Evolutionary conservation across 2,888 invertebrate genomes (phyloP), one percentile per base, ranked within the genome.

Genomic region (Hypomecis punctinalis): DNA sequence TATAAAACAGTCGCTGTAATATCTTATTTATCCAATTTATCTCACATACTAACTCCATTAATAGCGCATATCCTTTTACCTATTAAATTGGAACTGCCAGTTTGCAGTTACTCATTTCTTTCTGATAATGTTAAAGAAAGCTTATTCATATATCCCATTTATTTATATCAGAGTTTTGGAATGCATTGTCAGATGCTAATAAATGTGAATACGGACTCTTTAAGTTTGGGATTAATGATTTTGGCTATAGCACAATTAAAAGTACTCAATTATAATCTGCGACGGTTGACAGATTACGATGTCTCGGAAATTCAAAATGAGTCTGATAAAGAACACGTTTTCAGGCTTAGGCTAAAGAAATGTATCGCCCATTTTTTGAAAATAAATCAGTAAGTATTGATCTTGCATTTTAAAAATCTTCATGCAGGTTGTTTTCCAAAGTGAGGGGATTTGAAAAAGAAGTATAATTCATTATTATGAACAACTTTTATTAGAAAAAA

Each of bases 191-290:
- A 80, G 39, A 81, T 89, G 83, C 71, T 80, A 5, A 83, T 70
- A 42, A 82, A 83, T 70, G 5, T 89, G 0, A 85, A 83, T 63
- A 78, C 85, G 35, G 86, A 90, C 59, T 75, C 83, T 1, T 87
- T 86, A 66, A 77, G 89, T 47, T 61, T 84, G 71, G 88, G 88
- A 4, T 47, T 88, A 0, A 74, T 87, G 74, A 72, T 84, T 67
- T 77, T 86, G n/a, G 68, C 71, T 0, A 85, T 85, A 67, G 86
- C 87, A 3, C 88, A 90, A 57, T 69, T 89, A 11, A 83, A 86
- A 33, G 75, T 89, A n/a, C 71, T 90, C n/a, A 78, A 82, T 59
- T 65, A 76, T 5, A 85, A 84, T 23, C 64, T 90, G 11, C 71
- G 77, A 39, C 80, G 65, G 48, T 62, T 85, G n/a, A 80, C 83